These are phyloP conservation scores for Cephus sareptanus DNA, from an alignment of 2,888 invertebrate species.

Conservation along the genomic window DNA sequence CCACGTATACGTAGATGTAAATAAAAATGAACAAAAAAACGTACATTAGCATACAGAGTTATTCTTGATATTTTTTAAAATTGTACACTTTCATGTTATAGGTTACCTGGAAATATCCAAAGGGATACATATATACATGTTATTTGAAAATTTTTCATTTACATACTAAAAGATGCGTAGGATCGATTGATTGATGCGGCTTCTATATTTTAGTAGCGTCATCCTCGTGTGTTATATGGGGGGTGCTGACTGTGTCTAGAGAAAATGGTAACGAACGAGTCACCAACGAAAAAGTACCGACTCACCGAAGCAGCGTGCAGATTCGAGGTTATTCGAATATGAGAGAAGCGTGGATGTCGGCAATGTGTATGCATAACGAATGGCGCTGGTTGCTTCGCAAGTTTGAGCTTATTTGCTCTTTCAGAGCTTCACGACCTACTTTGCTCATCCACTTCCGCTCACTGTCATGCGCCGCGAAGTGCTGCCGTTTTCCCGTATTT, in stretches of 20 bases:
- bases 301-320: neutral
- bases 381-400: constrained; percentile 13
- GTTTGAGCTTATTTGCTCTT: constrained; percentile 32
- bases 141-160: neutral
- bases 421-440: constrained; percentile 27
- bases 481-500: constrained; percentile 27
- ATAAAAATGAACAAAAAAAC: neutral
- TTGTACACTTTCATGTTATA: neutral
- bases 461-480: constrained; percentile 19
- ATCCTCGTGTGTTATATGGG: neutral
- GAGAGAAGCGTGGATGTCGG: neutral
- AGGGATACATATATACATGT: neutral
- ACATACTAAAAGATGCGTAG: neutral
- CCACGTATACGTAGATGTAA: neutral
- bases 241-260: neutral
- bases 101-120: neutral
- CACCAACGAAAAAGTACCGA: neutral
- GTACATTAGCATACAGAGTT: neutral
- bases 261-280: neutral
- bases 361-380: neutral
- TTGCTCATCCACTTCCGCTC: constrained; percentile 25
- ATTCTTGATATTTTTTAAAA: neutral
- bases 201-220: neutral
- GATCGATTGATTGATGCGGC: neutral
- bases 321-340: neutral